Evolutionary conservation across 2,888 invertebrate genomes (phyloP), one percentile per base, ranked within the genome.

Genomic region (Archips crataeganus): DNA sequence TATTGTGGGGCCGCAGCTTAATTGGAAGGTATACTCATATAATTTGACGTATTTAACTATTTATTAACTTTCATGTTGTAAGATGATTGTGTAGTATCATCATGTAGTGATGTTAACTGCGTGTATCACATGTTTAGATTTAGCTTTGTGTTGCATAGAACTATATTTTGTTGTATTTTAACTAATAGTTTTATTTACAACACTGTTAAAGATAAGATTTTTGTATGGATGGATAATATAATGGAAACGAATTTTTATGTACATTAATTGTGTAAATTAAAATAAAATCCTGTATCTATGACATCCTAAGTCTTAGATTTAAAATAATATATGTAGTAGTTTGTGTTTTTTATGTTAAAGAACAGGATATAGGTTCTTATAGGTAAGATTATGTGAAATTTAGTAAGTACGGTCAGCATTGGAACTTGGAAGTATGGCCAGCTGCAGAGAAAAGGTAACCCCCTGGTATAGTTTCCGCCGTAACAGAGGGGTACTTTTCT

Each of bases 21-120:
- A 23, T 51, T 2, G 8, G 10, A 32, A 10, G 32, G 11, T 57
- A 32, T 57, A 57, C 42, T 42, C 23, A 23, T 62, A 42, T 61
- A 23, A 10, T 62, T 36, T 62, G 4, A 42, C 45, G 32, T 62
- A 65, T 54, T 70, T 54, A 47, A 34, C 54, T 59, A 70, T 71
- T 71, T 65, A 71, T 70, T 76, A 64, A 68, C 69, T 73, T 75
- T 45, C 49, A 61, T 36, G 36, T 66, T 54, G 66, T 71, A 70
- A 67, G 61, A 67, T 74, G 57, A 69, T 66, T 59, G 65, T 75
- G 39, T 77, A 77, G 75, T 77, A 76, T 77, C 75, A 76, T 71
- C 63, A 65, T 76, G 36, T 76, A 78, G 68, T 63, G 51, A 74
- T 71, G 67, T 77, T 76, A 74, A 71, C 75, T 76, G 68, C 63